Evolutionary conservation across 2,113 vertebrate species (phyloP).

Genomic region (Podarcis muralis): DNA sequence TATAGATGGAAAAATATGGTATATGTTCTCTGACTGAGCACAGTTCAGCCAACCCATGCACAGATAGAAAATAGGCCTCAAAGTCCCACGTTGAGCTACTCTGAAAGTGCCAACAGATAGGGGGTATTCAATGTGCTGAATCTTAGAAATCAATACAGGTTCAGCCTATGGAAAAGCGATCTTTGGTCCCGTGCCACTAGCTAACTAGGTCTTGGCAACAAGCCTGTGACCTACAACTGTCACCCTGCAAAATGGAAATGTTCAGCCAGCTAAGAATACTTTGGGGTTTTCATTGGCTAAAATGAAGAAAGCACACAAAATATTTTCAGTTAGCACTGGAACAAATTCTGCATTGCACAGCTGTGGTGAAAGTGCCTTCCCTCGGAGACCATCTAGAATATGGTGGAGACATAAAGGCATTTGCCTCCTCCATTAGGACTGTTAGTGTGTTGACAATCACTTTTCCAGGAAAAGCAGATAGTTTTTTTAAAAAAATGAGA

Average conservation of each 20-base stretch:
- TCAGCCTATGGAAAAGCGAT: not conserved
- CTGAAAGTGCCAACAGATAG: not conserved
- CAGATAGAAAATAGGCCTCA: not conserved
- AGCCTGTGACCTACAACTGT: constrained; percentile 60
- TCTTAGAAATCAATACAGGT: not conserved
- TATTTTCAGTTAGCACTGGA: constrained; percentile 61
- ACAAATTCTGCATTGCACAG: constrained; percentile 58
- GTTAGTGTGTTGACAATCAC: constrained; percentile 58
- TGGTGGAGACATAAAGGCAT: constrained; percentile 56
- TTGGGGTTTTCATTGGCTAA: constrained; percentile 45
- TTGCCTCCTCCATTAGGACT: constrained; percentile 59
- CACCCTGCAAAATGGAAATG: constrained; percentile 42
- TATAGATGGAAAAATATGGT: too few species aligned
- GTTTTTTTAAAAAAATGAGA: constrained; percentile 53
- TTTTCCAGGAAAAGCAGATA: constrained; percentile 57
- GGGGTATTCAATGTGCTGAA: not conserved
- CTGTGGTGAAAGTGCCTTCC: constrained; percentile 48
- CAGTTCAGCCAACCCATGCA: not conserved
- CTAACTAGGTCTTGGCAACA: constrained; percentile 40
- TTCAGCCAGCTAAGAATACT: constrained; percentile 55
- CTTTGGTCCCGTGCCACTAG: constrained; percentile 22
- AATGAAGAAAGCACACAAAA: constrained; percentile 60
- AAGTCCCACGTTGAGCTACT: not conserved
- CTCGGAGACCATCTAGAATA: constrained; percentile 57
- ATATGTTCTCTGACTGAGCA: not conserved